Conservation (phyloP, 2,888 invertebrate species). For the Sinelater perroti region DNA sequence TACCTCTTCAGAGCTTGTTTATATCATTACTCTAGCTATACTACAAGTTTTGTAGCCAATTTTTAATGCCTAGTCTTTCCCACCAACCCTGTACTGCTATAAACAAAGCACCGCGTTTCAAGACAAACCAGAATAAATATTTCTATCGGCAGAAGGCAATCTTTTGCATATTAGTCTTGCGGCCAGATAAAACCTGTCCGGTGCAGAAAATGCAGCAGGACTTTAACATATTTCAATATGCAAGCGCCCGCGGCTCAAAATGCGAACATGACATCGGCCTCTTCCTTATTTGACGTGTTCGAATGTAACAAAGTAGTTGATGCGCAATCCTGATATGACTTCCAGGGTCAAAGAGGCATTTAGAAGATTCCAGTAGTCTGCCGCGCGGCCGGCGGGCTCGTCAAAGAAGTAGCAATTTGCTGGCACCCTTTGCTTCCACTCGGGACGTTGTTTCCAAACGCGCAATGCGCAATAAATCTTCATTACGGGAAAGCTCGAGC, state of each 20-base stretch:
- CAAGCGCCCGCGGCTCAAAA: conserved; percentile 29
- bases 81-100: too few species aligned
- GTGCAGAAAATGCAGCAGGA: conserved; percentile 19
- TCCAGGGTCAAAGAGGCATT: conserved; percentile 15
- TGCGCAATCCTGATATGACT: conserved; percentile 22
- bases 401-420: conserved; percentile 12
- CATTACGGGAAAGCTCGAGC: conserved; percentile 48
- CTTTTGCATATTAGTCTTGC: conserved; percentile 20
- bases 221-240: conserved; percentile 35
- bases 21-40: too few species aligned
- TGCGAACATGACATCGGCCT: conserved; percentile 40
- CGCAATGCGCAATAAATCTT: conserved; percentile 47
- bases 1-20: too few species aligned
- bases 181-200: conserved; percentile 24
- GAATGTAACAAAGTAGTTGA: conserved; percentile 21
- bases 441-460: conserved; percentile 21
- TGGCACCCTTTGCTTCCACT: too few species aligned
- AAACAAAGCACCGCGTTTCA: too few species aligned
- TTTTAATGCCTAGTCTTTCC: too few species aligned
- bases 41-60: too few species aligned
- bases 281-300: conserved; percentile 39
- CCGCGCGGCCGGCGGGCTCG: conserved; percentile 37
- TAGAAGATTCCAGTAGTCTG: conserved; percentile 47
- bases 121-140: too few species aligned
- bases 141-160: conserved; percentile 14